Evolutionary conservation across 2,113 vertebrate species (phyloP).

Genomic region (Zootoca vivipara): DNA sequence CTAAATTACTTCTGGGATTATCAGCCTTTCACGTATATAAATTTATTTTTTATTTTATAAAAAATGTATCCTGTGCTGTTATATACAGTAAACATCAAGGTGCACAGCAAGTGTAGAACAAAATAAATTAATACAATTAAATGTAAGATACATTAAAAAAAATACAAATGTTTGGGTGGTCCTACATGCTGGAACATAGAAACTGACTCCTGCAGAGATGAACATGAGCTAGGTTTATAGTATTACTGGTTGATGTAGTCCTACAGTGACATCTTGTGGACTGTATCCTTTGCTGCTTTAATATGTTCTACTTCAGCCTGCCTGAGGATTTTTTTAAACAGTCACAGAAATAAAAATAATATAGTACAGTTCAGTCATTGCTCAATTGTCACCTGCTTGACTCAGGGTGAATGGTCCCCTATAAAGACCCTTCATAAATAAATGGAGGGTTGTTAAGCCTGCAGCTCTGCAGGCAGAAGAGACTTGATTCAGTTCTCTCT

Average conservation of each 20-base stretch:
- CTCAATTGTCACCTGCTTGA: no score
- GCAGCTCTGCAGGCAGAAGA: neutral
- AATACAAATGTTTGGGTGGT: neutral
- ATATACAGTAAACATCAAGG: no score
- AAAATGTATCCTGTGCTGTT: no score
- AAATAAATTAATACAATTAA: no score
- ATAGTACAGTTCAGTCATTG: neutral
- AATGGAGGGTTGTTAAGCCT: neutral
- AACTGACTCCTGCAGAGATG: neutral
- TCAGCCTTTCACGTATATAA: neutral
- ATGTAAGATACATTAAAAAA: no score
- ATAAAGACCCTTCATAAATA: neutral
- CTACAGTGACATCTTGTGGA: conserved; percentile 8
- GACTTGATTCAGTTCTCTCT: neutral
- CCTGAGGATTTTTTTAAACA: neutral
- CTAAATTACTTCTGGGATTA: neutral
- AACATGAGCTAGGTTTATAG: neutral
- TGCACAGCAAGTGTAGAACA: no score
- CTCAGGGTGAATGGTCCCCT: neutral
- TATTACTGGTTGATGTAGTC: neutral
- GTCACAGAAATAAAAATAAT: neutral
- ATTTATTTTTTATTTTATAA: neutral
- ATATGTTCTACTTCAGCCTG: neutral
- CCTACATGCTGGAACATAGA: neutral
- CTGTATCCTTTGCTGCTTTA: neutral